A percentile compares a stretch with the other conserved stretches of the same genome.
Evolutionary conservation across 2,113 vertebrate genomes (phyloP).

Genomic region (Opisthocomus hoazin): DNA sequence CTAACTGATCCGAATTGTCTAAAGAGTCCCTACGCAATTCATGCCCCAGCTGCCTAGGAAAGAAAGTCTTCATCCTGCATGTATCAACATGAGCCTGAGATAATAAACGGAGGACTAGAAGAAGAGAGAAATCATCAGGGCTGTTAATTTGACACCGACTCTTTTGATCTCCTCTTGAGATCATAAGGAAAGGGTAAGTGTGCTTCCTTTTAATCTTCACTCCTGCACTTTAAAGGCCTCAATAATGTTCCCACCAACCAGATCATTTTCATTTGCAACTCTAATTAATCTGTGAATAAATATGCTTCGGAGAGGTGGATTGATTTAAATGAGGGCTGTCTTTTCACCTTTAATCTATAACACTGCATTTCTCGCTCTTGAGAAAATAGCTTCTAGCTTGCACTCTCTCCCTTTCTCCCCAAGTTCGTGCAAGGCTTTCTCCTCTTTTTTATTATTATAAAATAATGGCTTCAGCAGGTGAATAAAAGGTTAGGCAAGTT

Average conservation of each 20-base stretch:
- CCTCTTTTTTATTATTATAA: constrained; percentile 76
- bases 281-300: constrained; percentile 84
- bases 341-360: constrained; percentile 84
- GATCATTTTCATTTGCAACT: constrained; percentile 82
- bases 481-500: constrained; percentile 82
- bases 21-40: background rate
- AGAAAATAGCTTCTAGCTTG: constrained; percentile 78
- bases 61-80: background rate
- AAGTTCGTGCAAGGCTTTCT: constrained; percentile 69
- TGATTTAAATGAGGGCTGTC: constrained; percentile 78
- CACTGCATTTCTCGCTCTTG: constrained; percentile 71
- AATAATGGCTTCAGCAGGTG: constrained; percentile 78
- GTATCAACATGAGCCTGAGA: constrained; percentile 49
- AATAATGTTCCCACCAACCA: constrained; percentile 79
- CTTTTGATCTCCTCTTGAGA: constrained; percentile 77
- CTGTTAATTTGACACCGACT: constrained; percentile 68
- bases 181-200: constrained; percentile 74
- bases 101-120: constrained; percentile 55
- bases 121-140: constrained; percentile 66
- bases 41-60: background rate
- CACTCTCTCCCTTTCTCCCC: constrained; percentile 61
- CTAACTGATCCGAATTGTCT: background rate
- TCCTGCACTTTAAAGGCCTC: constrained; percentile 78
- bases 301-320: constrained; percentile 79
- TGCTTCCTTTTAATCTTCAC: constrained; percentile 78